Conservation (phyloP, 2,113 vertebrate genomes). For the Romanogobio albipinnatus region DNA sequence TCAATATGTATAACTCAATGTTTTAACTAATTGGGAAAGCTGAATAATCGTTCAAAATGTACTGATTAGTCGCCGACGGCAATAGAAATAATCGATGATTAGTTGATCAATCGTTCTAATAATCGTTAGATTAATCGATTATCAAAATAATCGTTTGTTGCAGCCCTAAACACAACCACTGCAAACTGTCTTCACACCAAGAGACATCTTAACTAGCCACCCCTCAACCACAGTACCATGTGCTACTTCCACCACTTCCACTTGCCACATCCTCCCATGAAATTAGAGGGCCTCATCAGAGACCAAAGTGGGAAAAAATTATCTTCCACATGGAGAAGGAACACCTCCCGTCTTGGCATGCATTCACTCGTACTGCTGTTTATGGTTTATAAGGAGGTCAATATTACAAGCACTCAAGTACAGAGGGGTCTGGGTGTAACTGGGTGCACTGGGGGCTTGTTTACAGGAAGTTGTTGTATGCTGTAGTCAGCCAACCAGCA, state of each 20-base stretch:
- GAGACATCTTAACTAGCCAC: constrained; percentile 21
- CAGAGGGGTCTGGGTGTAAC: constrained; percentile 70
- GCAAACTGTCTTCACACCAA: constrained; percentile 12
- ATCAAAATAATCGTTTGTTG: no score
- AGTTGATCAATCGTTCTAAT: no score
- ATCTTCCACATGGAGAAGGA: constrained; percentile 46
- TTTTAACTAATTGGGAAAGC: no score
- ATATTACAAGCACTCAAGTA: constrained; percentile 61
- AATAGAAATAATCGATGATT: no score
- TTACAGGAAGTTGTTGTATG: constrained; percentile 79
- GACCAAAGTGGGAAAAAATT: constrained; percentile 51
- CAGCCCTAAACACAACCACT: background rate
- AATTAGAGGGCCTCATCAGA: constrained; percentile 56
- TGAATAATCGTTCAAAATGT: no score
- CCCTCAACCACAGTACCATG: constrained; percentile 40
- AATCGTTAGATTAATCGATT: no score
- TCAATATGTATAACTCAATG: no score
- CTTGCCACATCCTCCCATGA: constrained; percentile 55
- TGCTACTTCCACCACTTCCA: constrained; percentile 35
- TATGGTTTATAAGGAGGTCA: constrained; percentile 65
- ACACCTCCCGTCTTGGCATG: constrained; percentile 21
- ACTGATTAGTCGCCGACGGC: no score
- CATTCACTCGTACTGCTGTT: constrained; percentile 46
- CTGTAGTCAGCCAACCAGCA: constrained; percentile 68
- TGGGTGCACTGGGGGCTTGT: constrained; percentile 63